These are phyloP conservation scores for Diaperis boleti DNA, from an alignment of 2,888 invertebrate genomes.

Conservation along the genomic window DNA sequence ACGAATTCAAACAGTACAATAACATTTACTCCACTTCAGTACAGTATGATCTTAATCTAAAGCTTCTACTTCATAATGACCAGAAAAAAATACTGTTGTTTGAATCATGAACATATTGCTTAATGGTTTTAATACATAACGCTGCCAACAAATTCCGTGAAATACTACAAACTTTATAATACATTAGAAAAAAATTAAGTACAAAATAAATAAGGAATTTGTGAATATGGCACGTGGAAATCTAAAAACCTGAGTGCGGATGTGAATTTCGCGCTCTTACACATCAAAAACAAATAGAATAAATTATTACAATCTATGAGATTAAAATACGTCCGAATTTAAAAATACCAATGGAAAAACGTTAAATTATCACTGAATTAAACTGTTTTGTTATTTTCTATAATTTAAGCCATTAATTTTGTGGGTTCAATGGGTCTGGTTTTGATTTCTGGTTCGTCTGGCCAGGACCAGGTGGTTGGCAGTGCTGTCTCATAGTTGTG, in stretches of 20 bases:
- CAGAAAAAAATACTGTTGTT: slow-evolving; percentile 40
- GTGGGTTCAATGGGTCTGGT: slow-evolving; percentile 60
- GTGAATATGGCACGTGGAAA: slow-evolving; percentile 21
- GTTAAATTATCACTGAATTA: slow-evolving; percentile 29
- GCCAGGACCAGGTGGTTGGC: slow-evolving; percentile 78
- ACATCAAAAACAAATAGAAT: slow-evolving; percentile 14
- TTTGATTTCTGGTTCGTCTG: slow-evolving; percentile 59
- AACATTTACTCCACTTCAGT: slow-evolving; percentile 39
- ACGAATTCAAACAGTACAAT: slow-evolving; percentile 26
- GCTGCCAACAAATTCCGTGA: not conserved
- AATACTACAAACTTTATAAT: slow-evolving; percentile 3
- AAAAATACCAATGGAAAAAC: slow-evolving; percentile 31
- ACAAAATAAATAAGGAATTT: slow-evolving; percentile 27
- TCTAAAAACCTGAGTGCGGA: not conserved
- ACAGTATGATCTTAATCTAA: slow-evolving; percentile 24
- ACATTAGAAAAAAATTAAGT: slow-evolving; percentile 35
- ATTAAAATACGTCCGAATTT: slow-evolving; percentile 28
- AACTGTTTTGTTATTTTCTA: no score
- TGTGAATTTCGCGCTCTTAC: not conserved
- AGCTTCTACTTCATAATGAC: slow-evolving; percentile 34
- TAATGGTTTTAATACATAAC: not conserved
- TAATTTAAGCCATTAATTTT: slow-evolving; percentile 55
- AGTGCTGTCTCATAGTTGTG: slow-evolving; percentile 83
- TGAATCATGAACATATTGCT: slow-evolving; percentile 25
- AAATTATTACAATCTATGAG: slow-evolving; percentile 25